Conservation (phyloP, 2,113 vertebrate species). For the Lichenostomus cassidix region DNA sequence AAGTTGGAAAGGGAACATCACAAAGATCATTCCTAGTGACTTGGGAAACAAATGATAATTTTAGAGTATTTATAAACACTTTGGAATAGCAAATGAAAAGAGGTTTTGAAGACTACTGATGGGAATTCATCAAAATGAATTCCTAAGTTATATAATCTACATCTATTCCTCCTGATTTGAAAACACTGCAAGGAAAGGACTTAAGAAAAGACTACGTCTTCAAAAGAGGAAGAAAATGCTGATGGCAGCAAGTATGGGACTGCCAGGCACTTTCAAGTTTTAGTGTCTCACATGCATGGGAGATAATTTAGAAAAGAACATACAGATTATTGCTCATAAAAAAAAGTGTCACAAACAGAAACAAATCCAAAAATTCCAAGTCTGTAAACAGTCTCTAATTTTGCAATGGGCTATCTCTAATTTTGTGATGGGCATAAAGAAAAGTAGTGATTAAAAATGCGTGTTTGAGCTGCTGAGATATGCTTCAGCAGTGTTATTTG, state of each 20-base stretch:
- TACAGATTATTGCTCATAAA: neutral
- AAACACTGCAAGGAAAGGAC: neutral
- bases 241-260: neutral
- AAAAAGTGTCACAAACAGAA: neutral
- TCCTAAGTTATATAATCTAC: constrained; percentile 24
- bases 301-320: neutral
- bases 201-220: neutral
- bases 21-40: constrained; percentile 16
- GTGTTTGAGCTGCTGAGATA: neutral
- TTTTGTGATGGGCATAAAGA: neutral
- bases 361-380: neutral
- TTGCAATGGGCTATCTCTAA: neutral
- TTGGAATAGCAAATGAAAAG: constrained; percentile 64
- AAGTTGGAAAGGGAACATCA: constrained; percentile 53
- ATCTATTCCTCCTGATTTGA: constrained; percentile 38
- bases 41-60: constrained; percentile 60
- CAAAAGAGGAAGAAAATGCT: constrained; percentile 24
- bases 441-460: neutral
- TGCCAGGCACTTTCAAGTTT: neutral
- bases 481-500: neutral
- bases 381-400: neutral
- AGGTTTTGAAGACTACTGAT: constrained; percentile 55
- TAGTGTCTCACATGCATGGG: neutral
- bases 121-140: constrained; percentile 51
- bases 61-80: constrained; percentile 48